These are phyloP conservation scores for Drosophila pseudotalamancana DNA, from an alignment of 2,888 invertebrate genomes.

Conservation along the genomic window DNA sequence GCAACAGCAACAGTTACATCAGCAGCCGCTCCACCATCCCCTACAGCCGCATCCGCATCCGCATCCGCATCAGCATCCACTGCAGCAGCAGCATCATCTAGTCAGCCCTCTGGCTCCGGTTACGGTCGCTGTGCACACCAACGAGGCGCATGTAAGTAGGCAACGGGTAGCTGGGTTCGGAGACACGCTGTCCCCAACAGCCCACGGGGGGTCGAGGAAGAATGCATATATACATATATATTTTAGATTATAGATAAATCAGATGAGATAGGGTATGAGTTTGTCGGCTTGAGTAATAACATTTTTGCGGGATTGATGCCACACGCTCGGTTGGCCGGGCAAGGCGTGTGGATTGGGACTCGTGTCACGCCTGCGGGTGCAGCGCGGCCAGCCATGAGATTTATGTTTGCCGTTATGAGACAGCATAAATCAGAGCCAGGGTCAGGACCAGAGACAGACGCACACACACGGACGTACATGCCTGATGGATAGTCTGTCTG, in stretches of 20 bases:
- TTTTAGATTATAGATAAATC: not conserved
- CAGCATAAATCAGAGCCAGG: conserved; percentile 72
- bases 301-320: conserved; percentile 30
- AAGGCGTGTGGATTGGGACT: conserved; percentile 5
- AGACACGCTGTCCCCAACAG: conserved; percentile 1
- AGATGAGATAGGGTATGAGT: not conserved
- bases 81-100: conserved; percentile 74
- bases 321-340: not conserved
- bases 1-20: conserved; percentile 35
- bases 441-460: conserved; percentile 14
- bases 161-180: not conserved
- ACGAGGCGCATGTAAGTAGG: conserved; percentile 84
- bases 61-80: conserved; percentile 28
- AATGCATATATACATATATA: too few species aligned
- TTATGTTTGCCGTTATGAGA: conserved; percentile 76
- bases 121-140: conserved; percentile 84
- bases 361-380: conserved; percentile 56
- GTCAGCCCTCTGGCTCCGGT: conserved; percentile 84
- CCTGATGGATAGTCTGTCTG: conserved; percentile 41
- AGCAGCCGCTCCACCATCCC: conserved; percentile 39
- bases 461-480: conserved; percentile 9
- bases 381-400: conserved; percentile 59
- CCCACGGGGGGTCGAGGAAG: too few species aligned
- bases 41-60: conserved; percentile 36
- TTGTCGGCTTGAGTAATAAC: not conserved